These are phyloP conservation scores for mouse (Mus musculus) DNA, from an alignment of 2,113 vertebrate species.

Conservation along the genomic window DNA sequence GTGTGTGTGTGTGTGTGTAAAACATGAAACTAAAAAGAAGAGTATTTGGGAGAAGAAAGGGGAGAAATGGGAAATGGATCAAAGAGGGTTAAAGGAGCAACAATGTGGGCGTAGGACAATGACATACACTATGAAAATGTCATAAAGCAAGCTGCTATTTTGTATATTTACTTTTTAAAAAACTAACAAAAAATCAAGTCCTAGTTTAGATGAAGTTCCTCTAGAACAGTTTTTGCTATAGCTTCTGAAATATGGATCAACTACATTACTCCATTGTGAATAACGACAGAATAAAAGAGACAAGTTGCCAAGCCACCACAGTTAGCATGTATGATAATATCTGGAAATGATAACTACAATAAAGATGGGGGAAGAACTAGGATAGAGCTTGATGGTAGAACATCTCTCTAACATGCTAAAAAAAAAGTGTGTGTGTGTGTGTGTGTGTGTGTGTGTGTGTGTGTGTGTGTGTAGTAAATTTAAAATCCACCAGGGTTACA, in stretches of 20 bases:
- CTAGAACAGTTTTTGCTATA: background rate
- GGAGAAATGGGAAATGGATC: background rate
- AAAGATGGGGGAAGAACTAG: background rate
- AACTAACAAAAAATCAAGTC: background rate
- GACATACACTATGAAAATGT: background rate
- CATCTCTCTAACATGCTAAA: background rate
- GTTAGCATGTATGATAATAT: background rate
- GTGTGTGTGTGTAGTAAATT: background rate
- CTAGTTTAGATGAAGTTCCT: background rate
- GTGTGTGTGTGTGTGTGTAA: background rate
- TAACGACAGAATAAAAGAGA: background rate
- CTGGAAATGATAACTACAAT: background rate
- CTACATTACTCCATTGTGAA: background rate
- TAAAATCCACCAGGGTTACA: background rate
- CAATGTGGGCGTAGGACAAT: background rate
- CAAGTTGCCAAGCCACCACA: background rate
- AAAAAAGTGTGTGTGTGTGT: background rate
- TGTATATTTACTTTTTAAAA: background rate
- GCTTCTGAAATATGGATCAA: background rate
- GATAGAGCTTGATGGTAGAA: background rate
- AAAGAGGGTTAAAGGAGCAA: background rate
- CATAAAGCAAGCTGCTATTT: background rate
- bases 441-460: background rate
- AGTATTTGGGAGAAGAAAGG: background rate
- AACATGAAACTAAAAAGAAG: background rate